Base-by-base conservation (phyloP, 2,113 vertebrate genomes). In the Xenopus borealis region DNA sequence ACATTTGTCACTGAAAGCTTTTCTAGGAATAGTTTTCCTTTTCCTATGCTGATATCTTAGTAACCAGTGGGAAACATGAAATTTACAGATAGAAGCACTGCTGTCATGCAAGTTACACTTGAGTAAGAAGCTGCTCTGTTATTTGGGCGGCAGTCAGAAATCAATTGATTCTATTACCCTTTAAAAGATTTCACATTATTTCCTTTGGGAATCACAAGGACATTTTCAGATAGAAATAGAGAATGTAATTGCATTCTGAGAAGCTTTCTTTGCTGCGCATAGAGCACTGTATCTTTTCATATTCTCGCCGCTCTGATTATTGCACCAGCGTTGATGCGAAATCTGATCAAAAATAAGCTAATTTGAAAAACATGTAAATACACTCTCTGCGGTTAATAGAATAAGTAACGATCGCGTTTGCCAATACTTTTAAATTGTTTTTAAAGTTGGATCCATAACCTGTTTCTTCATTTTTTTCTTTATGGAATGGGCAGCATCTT, bases 201-300 rank as follows among this genome's bases (percentile, higher is more conserved):
- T 82, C 72, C 79, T 46, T 1, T 59, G 17, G 17, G 69, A 80
- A 66, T 72, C 68, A 20, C n/a, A 12, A 79, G 18, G 53, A 57
- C 61, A 46, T 69, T 53, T 75, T 66, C 65, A 20, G 19, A 63
- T 18, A 68, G 18, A 10, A 73, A 18, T 69, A 78, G 9, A 72
- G 45, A 80, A 72, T 50, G 33, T 30, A 78, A 45, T 16, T 69
- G 23, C 46, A 67, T 13, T 72, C 53, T 81, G 71, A 33, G 79
- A 64, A 72, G 55, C 27, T 3, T 4, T 72, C 69, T 72, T 75
- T 68, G 47, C 67, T 59, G 47, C 46, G 57, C 30, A 69, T 76
- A 70, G 17, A 57, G 40, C 30, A 62, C 59, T 55, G 33, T 27
- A 62, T 44, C 17, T 55, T 23, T 69, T 52, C 18, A 40, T 40